A percentile compares a stretch with the other conserved stretches of the same genome.
These are phyloP conservation scores for Batillaria attramentaria DNA, from an alignment of 1,140 invertebrate genomes.

Conservation along the genomic window DNA sequence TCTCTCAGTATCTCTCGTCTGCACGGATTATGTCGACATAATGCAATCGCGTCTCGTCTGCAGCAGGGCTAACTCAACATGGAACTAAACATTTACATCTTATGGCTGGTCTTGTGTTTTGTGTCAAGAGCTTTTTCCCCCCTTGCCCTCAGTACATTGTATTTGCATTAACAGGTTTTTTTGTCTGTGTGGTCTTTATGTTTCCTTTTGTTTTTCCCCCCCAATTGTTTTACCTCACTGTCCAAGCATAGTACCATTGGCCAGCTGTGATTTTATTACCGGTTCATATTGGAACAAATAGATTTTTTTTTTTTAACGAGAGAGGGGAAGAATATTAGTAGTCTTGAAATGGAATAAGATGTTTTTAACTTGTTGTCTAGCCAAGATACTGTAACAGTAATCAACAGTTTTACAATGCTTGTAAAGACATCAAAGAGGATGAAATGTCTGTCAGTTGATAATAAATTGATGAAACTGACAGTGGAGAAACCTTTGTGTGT, in stretches of 20 bases:
- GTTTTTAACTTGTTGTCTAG: constrained; percentile 15
- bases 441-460: constrained; percentile 16
- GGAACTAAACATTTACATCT: background rate
- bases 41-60: background rate
- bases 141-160: too few species aligned
- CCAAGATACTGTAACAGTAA: constrained; percentile 4
- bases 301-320: constrained; percentile 2
- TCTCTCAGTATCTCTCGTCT: too few species aligned
- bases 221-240: constrained; percentile 7
- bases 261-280: constrained; percentile 11
- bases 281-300: constrained; percentile 18
- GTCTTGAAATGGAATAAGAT: background rate
- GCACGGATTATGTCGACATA: constrained; percentile 30
- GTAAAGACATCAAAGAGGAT: background rate
- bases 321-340: constrained; percentile 6
- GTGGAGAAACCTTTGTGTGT: background rate
- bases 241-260: constrained; percentile 22
- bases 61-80: background rate
- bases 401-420: constrained; percentile 5
- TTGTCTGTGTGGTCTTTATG: background rate
- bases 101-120: background rate
- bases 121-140: background rate
- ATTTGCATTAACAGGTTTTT: background rate
- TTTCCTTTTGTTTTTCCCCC: background rate
- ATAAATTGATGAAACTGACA: constrained; percentile 14